Evolutionary conservation across 2,797 vertebrate species (phyloP), one percentile per base, ranked within the genome.

Genomic region (Sus cebifrons): DNA sequence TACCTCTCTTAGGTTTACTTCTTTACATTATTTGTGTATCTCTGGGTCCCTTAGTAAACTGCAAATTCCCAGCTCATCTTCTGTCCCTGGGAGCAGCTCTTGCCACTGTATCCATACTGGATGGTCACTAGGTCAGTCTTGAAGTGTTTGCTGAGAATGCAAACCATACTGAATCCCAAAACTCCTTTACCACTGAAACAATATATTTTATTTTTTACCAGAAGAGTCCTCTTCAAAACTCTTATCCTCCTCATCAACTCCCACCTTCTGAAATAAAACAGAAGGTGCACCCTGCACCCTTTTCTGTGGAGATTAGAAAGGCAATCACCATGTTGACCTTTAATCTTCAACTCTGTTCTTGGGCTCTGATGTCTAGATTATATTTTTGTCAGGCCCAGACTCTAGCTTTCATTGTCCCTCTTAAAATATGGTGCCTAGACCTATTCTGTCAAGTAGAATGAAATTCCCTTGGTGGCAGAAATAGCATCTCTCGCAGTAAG

Each of bases 261-360:
- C 17, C 54, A 74, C 68, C 40, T 92, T 64, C 54, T 91, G 65
- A 97, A 94, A 94, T 77, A 70, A 90, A 86, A 81, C 40, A 68
- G 32, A 85, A 78, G 52, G 58, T 32, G 44, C 44, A 49, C 27
- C 75, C 86, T 65, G 54, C 0, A 14, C 3, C 49, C 40, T 81
- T 17, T 91, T 79, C 73, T 73, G 8, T 64, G 17, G 52, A 79
- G 70, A 70, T 75, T 62, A 92, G 27, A 86, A 83, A 89, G 68
- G 7, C 73, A 82, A 71, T 85, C 68, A 73, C 70, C 52, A 36
- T 25, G 2, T 17, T 88, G 74, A 96, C 56, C 58, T 67, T 84
- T 94, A 23, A 81, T 91, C 83, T 77, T 91, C 60, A 87, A 14
- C 4, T 70, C 18, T 96, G 25, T 70, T 89, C 70, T 7, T 32